Base-by-base conservation (phyloP, 2,113 vertebrate species). In the Antigone vipio region DNA sequence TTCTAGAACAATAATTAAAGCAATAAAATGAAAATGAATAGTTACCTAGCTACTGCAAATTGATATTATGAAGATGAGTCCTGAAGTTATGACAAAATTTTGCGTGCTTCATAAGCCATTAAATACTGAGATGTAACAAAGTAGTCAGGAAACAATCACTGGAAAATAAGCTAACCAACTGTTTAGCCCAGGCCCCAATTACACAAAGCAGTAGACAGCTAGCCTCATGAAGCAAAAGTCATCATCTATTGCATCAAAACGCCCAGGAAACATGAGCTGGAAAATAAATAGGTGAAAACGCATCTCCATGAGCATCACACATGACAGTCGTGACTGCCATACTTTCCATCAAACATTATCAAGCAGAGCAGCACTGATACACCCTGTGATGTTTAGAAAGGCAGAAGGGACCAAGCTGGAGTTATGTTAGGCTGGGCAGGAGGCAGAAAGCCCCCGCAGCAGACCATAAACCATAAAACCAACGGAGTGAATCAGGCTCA, bases 201-300 rank as follows among this genome's bases (percentile, higher is more conserved):
- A 68, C 1, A 0, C 6, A 2, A 42, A 73, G 52, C 29, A 9
- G 34, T 11, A 47, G 30, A 23, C 0, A 0, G 32, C 35, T 35
- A 42, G 22, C 4, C 45, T 74, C 8, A 1, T 23, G 50, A 67
- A 47, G 27, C 55, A 67, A 7, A 90, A 68, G n/a, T 27, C 63
- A 42, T 42, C 0, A 2, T 44, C 49, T 50, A 15, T 52, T 27
- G 2, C 56, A 60, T 20, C 40, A 35, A 12, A 78, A 87, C 1
- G 7, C 18, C 64, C 89, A 78, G 73, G 59, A 93, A 67, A 77
- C 3, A 20, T 0, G 38, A 86, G 50, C 29, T 59, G 68, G 68
- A 82, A 71, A 88, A 74, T 12, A 21, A 67, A 6, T 1, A 58
- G 59, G 32, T 73, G 68, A 47, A 85, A 91, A 16, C 0, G 0